Evolutionary conservation across 2,888 invertebrate species (phyloP), one percentile per base, ranked within the genome.

Genomic region (Pyrgus malvae): DNA sequence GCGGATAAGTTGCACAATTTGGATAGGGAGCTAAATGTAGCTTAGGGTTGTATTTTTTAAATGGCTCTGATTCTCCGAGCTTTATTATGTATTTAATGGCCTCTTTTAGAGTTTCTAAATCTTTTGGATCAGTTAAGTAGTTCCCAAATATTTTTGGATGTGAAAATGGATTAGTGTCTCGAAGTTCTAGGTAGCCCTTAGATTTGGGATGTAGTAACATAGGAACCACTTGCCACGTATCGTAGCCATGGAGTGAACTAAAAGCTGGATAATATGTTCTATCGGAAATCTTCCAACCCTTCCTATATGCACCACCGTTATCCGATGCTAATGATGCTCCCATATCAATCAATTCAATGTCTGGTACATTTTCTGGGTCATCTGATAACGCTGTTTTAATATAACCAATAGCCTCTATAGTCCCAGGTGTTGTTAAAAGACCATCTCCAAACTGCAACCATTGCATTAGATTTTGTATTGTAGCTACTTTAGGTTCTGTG

Each of bases 131-230:
- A 0, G 92, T 90, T 55, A 97, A 92, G 72, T 97, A 97, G 66
- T 97, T 95, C 0, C 96, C 94, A 66, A 95, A 93, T 55, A 98
- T 91, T 57, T 93, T 90, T 0, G 98, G 97, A 68, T 93, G 92
- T 1, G 94, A 93, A 48, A 92, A 91, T 0, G 97, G 96, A 81
- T 96, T 92, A n/a, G 91, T 92, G 25, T 94, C 94, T 64, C 92
- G 92, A 0, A 98, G 89, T 71, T 91, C 92, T 0, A 97, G 72
- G 6, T 91, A 91, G 0, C 97, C 96, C 56, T 91, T 90, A 3
- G 96, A 96, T 73, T 92, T 92, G 0, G 97, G 96, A 64, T 94
- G 92, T 48, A 95, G 91, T 11, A 96, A 83, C 74, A 95, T 93
- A 0, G 95, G 92, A 55, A 94, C 88, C n/a, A 93, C 89, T 29